Evolutionary conservation across 2,888 invertebrate genomes (phyloP).

Genomic region (Troilus luridus): DNA sequence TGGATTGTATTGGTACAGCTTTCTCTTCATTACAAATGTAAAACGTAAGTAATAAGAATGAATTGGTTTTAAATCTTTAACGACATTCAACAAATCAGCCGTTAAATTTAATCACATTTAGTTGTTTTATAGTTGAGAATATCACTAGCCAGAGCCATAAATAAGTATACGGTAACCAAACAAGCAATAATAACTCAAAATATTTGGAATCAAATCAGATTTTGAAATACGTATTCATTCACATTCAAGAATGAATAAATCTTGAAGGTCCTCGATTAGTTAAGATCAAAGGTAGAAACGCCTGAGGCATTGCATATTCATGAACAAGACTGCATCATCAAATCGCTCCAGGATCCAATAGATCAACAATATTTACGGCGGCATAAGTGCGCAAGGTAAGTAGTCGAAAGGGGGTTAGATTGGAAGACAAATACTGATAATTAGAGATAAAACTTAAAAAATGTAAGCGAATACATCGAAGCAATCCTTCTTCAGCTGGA

Average conservation of each 20-base stretch:
- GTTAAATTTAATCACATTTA: too few relatives aligned
- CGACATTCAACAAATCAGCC: too few relatives aligned
- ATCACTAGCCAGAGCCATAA: neutral
- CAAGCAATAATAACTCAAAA: neutral
- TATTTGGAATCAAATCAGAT: neutral
- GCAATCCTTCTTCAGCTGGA: constrained; percentile 31
- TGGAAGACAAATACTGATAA: constrained; percentile 25
- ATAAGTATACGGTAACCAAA: neutral
- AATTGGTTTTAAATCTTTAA: too few relatives aligned
- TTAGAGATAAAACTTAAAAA: constrained; percentile 26
- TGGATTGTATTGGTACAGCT: too few relatives aligned
- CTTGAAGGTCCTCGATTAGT: neutral
- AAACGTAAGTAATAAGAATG: too few relatives aligned
- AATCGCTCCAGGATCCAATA: neutral
- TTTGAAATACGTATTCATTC: neutral
- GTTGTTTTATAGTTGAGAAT: too few relatives aligned
- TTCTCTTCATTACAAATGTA: too few relatives aligned
- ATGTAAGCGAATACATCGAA: neutral
- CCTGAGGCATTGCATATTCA: constrained; percentile 3
- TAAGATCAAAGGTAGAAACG: neutral
- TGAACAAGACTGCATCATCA: constrained; percentile 8
- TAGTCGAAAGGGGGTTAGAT: constrained; percentile 20
- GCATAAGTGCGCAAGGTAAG: neutral
- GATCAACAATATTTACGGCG: constrained; percentile 2
- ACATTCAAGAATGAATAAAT: neutral